phyloP scores from a whole-genome alignment of 92 coral and sea anemone genomes.

The Palythoa grandis region DNA sequence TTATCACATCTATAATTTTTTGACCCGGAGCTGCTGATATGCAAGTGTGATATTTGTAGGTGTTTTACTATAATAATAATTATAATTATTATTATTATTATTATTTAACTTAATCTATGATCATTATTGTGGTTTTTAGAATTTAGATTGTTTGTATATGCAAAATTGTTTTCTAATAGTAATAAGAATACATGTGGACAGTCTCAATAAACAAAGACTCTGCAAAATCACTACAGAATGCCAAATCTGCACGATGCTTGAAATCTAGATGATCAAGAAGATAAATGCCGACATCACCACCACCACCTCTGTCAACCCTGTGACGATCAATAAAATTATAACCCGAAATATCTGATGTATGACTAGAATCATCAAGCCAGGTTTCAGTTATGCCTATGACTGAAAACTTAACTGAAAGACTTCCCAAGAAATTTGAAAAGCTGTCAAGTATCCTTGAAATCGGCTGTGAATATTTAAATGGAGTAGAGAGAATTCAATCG shows the following conservation, averaged over 20 bases:
- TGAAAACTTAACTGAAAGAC: not conserved
- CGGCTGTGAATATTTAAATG: not conserved
- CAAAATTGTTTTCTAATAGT: too few species aligned
- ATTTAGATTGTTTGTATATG: too few species aligned
- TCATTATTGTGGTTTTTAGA: too few species aligned
- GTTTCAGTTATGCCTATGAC: too few species aligned
- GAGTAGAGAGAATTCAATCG: not conserved
- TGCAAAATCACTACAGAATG: not conserved
- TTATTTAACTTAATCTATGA: too few species aligned
- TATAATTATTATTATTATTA: too few species aligned
- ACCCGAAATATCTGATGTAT: not conserved
- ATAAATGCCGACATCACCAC: not conserved
- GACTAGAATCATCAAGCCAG: constrained; percentile 3
- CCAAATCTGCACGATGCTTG: not conserved
- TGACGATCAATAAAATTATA: not conserved
- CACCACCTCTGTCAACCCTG: not conserved
- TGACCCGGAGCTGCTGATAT: too few species aligned
- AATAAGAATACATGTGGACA: too few species aligned
- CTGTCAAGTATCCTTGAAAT: not conserved
- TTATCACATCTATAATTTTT: too few species aligned
- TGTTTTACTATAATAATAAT: too few species aligned
- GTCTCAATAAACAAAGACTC: not conserved
- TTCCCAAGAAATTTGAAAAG: constrained; percentile 1
- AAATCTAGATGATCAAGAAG: not conserved
- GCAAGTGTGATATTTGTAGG: too few species aligned